Base-by-base conservation (phyloP, 2,888 invertebrate genomes). In the Drosophila pegasa region DNA sequence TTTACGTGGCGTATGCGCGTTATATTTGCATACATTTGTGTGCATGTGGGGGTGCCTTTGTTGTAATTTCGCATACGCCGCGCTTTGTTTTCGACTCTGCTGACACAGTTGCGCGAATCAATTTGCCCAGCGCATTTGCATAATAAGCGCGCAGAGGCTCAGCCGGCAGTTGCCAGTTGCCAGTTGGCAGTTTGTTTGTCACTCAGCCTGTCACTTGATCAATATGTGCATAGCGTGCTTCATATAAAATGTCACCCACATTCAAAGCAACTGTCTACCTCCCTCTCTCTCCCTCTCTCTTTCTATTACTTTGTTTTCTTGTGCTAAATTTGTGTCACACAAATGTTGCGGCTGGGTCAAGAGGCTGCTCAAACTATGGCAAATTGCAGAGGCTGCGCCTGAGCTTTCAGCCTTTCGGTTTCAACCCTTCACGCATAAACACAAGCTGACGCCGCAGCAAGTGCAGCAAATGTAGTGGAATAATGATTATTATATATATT, bases 121-220 rank as follows among this genome's bases (percentile, higher is more conserved):
- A 82, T 82, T 82, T 86, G 74, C 80, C 67, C 65, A 66, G 80
- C 87, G 80, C 75, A 83, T 83, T 83, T 87, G 87, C 83, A 83
- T 83, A 83, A 86, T 83, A 87, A 77, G 82, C 77, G 82, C 76
- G 78, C 16, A 71, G 82, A 56, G 43, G 48, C 57, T 40, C 48
- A 25, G 54, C 25, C 25, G 33, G 31, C 67, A 41, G 35, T 63
- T 54, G 33, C 20, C 52, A 33, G 59, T 50, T 68, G 50, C 38
- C 43, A 56, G 74, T 62, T 75, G 63, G 3, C 76, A 73, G 70
- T 74, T 74, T 83, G 87, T 84, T 87, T 81, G 84, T 83, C 83
- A 84, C 82, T 84, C 83, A 77, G 87, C 75, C 84, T 79, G 83
- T 81, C 83, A 87, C 84, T 87, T 87, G 83, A 87, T 83, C 87